A percentile compares a stretch with the other conserved stretches of the same genome.
These are phyloP conservation scores for Caenorhabditis wallacei DNA, from an alignment of 2,888 invertebrate species.

Conservation along the genomic window DNA sequence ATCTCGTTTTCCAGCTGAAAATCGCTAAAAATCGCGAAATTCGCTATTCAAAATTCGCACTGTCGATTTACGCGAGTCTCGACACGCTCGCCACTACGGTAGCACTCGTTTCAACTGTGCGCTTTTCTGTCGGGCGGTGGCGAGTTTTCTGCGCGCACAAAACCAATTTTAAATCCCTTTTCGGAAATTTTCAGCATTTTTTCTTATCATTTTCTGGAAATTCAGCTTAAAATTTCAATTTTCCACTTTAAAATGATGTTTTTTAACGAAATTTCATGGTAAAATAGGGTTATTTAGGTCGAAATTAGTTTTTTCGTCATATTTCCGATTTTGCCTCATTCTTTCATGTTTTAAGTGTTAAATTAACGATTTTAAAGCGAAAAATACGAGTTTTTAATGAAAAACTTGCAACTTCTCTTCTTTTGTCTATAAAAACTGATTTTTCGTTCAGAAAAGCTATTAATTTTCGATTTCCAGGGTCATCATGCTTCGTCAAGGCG, in stretches of 20 bases:
- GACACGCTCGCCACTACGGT: slow-evolving; percentile 43
- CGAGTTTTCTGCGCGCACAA: slow-evolving; percentile 15
- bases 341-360: too few relatives aligned
- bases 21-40: slow-evolving; percentile 13
- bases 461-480: slow-evolving; percentile 47
- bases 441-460: not conserved
- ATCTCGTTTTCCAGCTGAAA: not conserved
- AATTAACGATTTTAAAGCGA: too few relatives aligned
- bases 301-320: too few relatives aligned
- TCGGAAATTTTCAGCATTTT: slow-evolving; percentile 21
- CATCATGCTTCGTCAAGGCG: slow-evolving; percentile 72
- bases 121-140: slow-evolving; percentile 58
- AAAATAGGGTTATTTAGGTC: not conserved
- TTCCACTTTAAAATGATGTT: not conserved
- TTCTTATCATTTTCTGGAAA: slow-evolving; percentile 9
- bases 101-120: slow-evolving; percentile 51
- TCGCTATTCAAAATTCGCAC: not conserved
- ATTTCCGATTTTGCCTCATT: too few relatives aligned
- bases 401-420: too few relatives aligned
- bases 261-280: not conserved
- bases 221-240: not conserved
- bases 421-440: too few relatives aligned
- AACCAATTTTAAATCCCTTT: slow-evolving; percentile 27
- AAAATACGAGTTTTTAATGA: too few relatives aligned
- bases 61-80: slow-evolving; percentile 55